Evolutionary conservation across 2,888 invertebrate species (phyloP), one percentile per base, ranked within the genome.

Genomic region (Ennomos fuscantarius): DNA sequence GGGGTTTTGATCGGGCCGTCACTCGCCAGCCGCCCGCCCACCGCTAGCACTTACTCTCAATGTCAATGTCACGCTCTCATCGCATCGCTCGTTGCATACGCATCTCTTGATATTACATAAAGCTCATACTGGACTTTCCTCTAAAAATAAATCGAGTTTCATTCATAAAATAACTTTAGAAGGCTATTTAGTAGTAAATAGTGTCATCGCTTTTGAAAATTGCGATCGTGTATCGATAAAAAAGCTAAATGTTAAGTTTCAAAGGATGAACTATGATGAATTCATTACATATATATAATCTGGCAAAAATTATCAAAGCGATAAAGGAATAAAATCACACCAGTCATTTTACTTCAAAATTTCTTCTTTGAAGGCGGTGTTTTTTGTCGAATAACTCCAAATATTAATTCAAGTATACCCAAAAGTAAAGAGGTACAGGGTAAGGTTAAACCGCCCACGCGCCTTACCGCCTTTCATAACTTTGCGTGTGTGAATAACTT

Each of bases 11-110:
- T 40, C 35, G 37, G n/a, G 24, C 10, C 34, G 43, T 42, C 48
- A 24, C 33, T 39, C 43, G 32, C 11, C 55, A 42, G 39, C 52
- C 46, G 55, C 58, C 66, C n/a, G 55, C 68, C 62, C 63, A 53
- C 64, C 58, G 63, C 70, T 57, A 62, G 66, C 73, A 65, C 67
- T 65, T 72, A 73, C 68, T 68, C 64, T 60, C 82, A 85, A 84
- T 84, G 83, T 84, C 86, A 86, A 86, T 84, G 84, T 82, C 82
- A 82, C 79, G 75, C 74, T 57, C 59, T 55, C 40, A 53, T 54
- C 59, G 57, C 62, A 53, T 54, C 59, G 57, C 62, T 69, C 68
- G 72, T 59, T 72, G 68, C 70, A 72, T 37, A 40, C 41, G 57
- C 52, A 66, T 64, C 41, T 43, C 43, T 47, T 48, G 31, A 35